Conservation (phyloP, 2,888 invertebrate genomes). For the Meganola albula region DNA sequence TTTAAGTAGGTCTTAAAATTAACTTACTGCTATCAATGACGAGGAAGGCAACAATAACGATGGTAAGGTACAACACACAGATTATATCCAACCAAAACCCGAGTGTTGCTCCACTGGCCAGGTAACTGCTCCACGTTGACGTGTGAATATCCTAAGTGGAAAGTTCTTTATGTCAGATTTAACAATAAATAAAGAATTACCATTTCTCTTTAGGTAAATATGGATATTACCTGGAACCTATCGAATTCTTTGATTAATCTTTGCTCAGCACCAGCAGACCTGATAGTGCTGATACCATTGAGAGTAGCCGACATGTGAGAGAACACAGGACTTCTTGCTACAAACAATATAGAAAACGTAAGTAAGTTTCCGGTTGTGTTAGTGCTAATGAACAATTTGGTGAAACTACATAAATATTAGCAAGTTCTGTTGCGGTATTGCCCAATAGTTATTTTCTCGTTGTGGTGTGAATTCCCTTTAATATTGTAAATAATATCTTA, state of each 20-base stretch:
- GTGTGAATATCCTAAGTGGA: conserved; percentile 84
- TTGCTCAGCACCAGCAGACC: conserved; percentile 86
- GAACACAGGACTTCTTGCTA: conserved; percentile 93
- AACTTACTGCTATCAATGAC: conserved; percentile 74
- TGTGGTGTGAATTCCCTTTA: no score
- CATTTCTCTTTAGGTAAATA: not conserved
- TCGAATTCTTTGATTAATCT: conserved; percentile 87
- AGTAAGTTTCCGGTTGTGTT: no score
- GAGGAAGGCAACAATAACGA: conserved; percentile 83
- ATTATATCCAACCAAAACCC: conserved; percentile 88
- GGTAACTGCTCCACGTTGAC: conserved; percentile 84
- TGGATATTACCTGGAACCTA: conserved; percentile 80
- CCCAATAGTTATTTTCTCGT: no score
- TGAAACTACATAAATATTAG: no score
- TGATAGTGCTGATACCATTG: conserved; percentile 90
- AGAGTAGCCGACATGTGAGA: conserved; percentile 93
- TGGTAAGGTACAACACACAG: conserved; percentile 82
- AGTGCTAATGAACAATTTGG: no score
- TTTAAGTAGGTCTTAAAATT: no score
- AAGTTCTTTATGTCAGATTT: no score
- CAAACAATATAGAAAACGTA: no score
- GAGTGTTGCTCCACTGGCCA: conserved; percentile 83
- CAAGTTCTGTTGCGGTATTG: no score
- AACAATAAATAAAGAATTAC: not conserved
- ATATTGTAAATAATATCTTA: no score